These are phyloP conservation scores for Silvanus unidentatus DNA, from an alignment of 2,888 invertebrate genomes.

Conservation along the genomic window DNA sequence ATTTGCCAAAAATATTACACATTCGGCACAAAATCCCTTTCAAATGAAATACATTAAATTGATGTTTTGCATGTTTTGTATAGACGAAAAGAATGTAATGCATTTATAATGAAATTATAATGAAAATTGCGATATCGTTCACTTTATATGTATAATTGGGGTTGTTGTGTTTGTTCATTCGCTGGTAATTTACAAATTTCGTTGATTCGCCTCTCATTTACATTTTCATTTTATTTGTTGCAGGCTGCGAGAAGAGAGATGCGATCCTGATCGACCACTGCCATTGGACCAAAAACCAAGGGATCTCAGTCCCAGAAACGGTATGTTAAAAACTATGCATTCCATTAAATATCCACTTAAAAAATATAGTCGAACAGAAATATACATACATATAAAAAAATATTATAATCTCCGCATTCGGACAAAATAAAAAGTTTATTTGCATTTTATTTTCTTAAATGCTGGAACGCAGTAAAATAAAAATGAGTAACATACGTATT, in stretches of 20 bases:
- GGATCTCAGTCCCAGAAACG: slow-evolving; percentile 82
- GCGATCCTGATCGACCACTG: slow-evolving; percentile 75
- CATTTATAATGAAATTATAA: slow-evolving; percentile 43
- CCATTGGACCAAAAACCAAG: slow-evolving; percentile 77
- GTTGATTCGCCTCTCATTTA: slow-evolving; percentile 18
- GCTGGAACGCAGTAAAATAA: too few species aligned
- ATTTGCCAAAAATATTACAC: slow-evolving; percentile 24
- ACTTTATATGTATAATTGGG: slow-evolving; percentile 31
- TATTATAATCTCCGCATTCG: too few species aligned
- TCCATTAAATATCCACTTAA: too few species aligned
- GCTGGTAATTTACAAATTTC: slow-evolving; percentile 22
- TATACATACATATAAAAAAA: too few species aligned
- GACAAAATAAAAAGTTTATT: too few species aligned
- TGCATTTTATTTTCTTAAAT: too few species aligned
- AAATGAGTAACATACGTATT: too few species aligned
- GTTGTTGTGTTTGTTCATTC: slow-evolving; percentile 19
- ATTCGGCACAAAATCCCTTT: slow-evolving; percentile 26
- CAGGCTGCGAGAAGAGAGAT: slow-evolving; percentile 84
- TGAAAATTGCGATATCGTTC: slow-evolving; percentile 36
- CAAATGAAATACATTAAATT: slow-evolving; percentile 36
- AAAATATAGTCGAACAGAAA: too few species aligned
- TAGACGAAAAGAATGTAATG: slow-evolving; percentile 37
- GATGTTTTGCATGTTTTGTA: slow-evolving; percentile 39
- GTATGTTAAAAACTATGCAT: slow-evolving; percentile 49
- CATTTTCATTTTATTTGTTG: slow-evolving; percentile 46